Evolutionary conservation across 2,113 vertebrate species (phyloP), one percentile per base, ranked within the genome.

Genomic region (Oceanites oceanicus): DNA sequence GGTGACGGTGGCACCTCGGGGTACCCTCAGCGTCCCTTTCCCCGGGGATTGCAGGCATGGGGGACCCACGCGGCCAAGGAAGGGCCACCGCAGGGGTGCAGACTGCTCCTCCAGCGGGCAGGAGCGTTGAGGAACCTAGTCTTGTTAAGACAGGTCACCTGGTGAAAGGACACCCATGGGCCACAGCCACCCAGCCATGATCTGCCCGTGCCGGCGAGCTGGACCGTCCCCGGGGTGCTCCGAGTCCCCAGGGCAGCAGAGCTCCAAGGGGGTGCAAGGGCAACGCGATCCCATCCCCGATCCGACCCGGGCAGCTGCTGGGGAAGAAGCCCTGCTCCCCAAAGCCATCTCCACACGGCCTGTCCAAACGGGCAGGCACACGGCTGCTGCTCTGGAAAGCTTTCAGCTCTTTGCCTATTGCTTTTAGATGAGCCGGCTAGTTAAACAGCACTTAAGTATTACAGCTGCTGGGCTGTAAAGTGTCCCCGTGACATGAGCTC

Each of bases 261-360:
- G 44, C 52, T 32, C 29, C 6, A 0, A 0, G 21, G 6, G 3
- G 15, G 2, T 18, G 20, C 2, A 5, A 52, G 45, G 45, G 8
- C 0, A 8, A 15, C 7, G 8, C 0, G 6, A 5, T 18, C 34
- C 72, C 50, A 52, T 9, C 32, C 49, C 52, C 2, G 4, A 23
- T 11, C 5, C 6, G 3, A 9, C 10, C n/a, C 61, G 7, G 47
- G 68, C 68, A 92, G 74, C 47, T 45, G 59, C 88, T 45, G 45
- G 62, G 25, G 58, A 26, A 26, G 53, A 9, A 42, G 27, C 22
- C 11, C 68, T 29, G 47, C 47, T 62, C 42, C 45, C 45, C 75
- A 27, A 36, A 36, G 2, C 7, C n/a, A 0, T 10, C 29, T 75
- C 62, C 76, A 4, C 0, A 8, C 2, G 11, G 38, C 32, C 59